Conservation (phyloP, 2,113 vertebrate genomes). For the Pardalotus punctatus region DNA sequence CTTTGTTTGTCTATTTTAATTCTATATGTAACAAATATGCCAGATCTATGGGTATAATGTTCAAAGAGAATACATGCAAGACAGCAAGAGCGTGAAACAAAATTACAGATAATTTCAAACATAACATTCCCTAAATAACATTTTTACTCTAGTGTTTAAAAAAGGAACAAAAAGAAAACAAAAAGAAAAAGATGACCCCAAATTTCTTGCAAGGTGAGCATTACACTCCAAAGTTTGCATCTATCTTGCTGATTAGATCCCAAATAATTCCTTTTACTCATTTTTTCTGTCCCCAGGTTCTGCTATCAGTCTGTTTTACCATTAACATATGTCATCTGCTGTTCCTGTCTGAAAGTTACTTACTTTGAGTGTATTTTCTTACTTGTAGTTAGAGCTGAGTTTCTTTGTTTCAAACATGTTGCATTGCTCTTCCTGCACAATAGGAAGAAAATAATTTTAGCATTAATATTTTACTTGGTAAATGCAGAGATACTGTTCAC, state of each 20-base stretch:
- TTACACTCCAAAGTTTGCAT: neutral
- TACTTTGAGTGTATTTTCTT: neutral
- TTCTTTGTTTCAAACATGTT: neutral
- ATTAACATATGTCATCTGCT: neutral
- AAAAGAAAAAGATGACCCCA: neutral
- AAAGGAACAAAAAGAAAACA: neutral
- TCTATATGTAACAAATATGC: conserved; percentile 10
- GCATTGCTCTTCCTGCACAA: neutral
- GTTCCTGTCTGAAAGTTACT: neutral
- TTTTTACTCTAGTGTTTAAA: neutral
- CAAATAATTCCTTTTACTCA: neutral
- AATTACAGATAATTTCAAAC: conserved; percentile 28
- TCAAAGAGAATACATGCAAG: conserved; percentile 49
- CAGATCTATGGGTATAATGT: conserved; percentile 5
- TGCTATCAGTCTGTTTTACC: neutral
- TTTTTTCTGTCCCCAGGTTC: neutral
- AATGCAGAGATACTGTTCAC: neutral
- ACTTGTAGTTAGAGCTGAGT: neutral
- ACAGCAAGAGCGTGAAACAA: conserved; percentile 17
- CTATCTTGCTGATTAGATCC: neutral
- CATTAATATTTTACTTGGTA: neutral
- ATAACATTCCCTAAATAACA: neutral
- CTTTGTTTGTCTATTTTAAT: conserved; percentile 46
- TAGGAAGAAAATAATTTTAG: neutral
- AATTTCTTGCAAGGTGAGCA: neutral